Evolutionary conservation across 2,888 invertebrate species (phyloP), one percentile per base, ranked within the genome.

Genomic region (Macaria liturata): DNA sequence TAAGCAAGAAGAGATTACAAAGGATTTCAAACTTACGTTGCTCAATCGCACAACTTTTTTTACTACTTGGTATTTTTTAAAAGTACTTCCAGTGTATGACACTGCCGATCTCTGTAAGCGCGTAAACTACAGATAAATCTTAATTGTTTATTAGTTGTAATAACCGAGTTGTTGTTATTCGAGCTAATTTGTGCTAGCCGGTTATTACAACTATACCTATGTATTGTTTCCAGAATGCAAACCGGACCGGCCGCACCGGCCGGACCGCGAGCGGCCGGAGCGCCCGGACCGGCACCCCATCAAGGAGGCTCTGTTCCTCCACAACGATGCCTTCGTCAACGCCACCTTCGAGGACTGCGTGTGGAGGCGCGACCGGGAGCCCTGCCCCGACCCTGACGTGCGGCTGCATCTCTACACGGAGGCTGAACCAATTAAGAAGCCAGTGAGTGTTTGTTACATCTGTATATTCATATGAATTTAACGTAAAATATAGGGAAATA

Each of bases 361-460:
- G 9, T 95, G 95, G 95, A 86, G 95, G 50, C 92, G 95, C 9
- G 94, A 95, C 55, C 88, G 93, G 45, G 94, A 94, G 67, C 83
- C 90, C n/a, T 96, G 96, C 70, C 96, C 96, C 0, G 96, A 96
- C 79, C 94, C 95, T 0, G 94, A 95, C 53, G 91, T 96, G 32
- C 91, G 91, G 46, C 88, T 94, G 46, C 93, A 94, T 67, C 86
- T 96, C 4, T 96, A 96, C 75, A 94, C 94, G 0, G 92, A 93
- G 51, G 91, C 92, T 5, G 91, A 93, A 30, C 90, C 93, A 0
- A 80, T 74, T 6, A 93, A 91, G 66, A 83, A 83, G 74, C 78
- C 83, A 57, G 93, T 93, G 62, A 80, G 86, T 78, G 7, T 20
- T 31, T 40, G 30, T 4, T 30, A 30, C 39, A 39, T 5, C 39